These are phyloP conservation scores for Anadara kagoshimensis DNA, from an alignment of 1,140 invertebrate genomes.

Conservation along the genomic window DNA sequence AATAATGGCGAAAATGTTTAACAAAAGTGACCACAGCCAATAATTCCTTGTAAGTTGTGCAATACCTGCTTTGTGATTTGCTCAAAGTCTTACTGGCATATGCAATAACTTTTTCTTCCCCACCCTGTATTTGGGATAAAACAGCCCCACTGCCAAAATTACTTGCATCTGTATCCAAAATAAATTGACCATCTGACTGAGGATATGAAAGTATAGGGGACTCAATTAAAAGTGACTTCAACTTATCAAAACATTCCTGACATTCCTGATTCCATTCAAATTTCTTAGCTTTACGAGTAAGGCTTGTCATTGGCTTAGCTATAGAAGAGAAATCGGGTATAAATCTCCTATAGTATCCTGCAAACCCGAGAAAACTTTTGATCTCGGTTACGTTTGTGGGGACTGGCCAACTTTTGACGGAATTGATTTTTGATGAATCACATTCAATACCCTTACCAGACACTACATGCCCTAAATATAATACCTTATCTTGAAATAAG, in stretches of 20 bases:
- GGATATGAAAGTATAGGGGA: too few relatives aligned
- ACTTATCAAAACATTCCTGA: too few relatives aligned
- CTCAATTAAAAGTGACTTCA: too few relatives aligned
- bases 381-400: constrained; percentile 35
- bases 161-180: too few relatives aligned
- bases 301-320: constrained; percentile 18
- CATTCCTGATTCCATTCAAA: background rate
- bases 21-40: background rate
- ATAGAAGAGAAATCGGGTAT: constrained; percentile 45
- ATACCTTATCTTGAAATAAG: constrained; percentile 23
- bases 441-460: constrained; percentile 17
- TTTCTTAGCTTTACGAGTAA: constrained; percentile 27
- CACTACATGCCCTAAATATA: constrained; percentile 30
- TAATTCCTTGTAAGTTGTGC: too few relatives aligned
- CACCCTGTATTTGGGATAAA: too few relatives aligned
- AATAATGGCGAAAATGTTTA: background rate
- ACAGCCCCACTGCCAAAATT: too few relatives aligned
- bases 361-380: constrained; percentile 37
- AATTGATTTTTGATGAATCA: constrained; percentile 23
- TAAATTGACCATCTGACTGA: too few relatives aligned
- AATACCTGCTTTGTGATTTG: too few relatives aligned
- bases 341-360: constrained; percentile 43
- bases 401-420: constrained; percentile 23
- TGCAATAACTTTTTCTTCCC: too few relatives aligned
- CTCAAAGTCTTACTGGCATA: too few relatives aligned